These are phyloP conservation scores for Centropyge bicolor DNA, from an alignment of 2,797 vertebrate genomes.

Conservation along the genomic window DNA sequence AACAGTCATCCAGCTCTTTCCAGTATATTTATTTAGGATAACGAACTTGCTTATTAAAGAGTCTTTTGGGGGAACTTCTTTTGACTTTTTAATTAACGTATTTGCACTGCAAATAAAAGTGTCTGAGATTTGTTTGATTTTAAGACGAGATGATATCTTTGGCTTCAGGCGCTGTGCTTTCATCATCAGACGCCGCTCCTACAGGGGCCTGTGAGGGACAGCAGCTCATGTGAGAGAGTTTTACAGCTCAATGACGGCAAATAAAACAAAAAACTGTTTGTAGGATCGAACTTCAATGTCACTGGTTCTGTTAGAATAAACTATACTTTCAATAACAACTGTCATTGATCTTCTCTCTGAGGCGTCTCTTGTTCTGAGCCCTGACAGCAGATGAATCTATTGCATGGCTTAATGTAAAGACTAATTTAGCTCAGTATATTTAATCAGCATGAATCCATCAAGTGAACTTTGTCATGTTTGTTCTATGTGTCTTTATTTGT, in stretches of 20 bases:
- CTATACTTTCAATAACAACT: background rate
- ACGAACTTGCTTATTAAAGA: background rate
- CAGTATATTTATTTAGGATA: background rate
- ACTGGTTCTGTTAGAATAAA: background rate
- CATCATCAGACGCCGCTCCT: background rate
- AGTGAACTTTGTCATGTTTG: background rate
- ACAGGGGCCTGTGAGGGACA: background rate
- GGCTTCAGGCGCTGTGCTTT: background rate
- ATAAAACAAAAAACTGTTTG: background rate
- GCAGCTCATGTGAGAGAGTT: background rate
- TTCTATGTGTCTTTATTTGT: background rate
- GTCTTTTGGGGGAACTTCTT: background rate
- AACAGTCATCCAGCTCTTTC: background rate
- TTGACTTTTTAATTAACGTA: background rate
- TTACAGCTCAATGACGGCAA: background rate
- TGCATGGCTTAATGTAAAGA: background rate
- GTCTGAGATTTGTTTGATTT: conserved; percentile 9
- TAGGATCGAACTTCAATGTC: background rate
- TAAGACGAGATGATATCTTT: background rate
- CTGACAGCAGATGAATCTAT: background rate
- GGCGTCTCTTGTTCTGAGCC: no score
- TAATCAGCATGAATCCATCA: background rate
- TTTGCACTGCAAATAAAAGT: background rate
- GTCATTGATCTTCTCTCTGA: background rate
- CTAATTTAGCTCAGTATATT: background rate